Conservation (phyloP, 1,140 invertebrate genomes). For the Alviniconcha marisindica region DNA sequence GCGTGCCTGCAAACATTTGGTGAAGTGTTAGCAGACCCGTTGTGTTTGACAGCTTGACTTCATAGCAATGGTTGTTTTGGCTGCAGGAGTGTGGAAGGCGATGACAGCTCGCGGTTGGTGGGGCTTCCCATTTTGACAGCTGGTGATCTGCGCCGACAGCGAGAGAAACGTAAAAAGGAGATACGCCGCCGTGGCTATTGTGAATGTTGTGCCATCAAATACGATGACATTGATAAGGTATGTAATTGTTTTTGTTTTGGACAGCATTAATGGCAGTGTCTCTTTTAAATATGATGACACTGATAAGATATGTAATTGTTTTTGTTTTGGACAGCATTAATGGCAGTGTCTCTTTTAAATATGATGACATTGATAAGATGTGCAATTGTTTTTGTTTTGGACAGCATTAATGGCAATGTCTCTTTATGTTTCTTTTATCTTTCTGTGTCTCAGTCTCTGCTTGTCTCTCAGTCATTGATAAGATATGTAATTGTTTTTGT, state of each 20-base stretch:
- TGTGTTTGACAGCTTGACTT: no score
- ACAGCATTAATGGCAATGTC: neutral
- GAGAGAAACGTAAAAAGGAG: conserved; percentile 44
- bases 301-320: neutral
- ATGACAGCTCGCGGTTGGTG: conserved; percentile 42
- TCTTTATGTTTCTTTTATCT: neutral
- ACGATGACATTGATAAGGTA: conserved; percentile 67
- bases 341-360: neutral
- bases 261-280: no score
- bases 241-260: neutral
- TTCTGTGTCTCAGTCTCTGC: neutral
- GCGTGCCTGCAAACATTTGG: no score
- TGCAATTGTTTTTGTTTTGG: neutral
- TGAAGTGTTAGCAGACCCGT: no score
- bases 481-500: neutral
- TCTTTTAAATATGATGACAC: neutral
- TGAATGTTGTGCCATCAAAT: conserved; percentile 69
- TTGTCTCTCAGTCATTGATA: no score
- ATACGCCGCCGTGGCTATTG: conserved; percentile 67
- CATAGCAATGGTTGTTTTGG: no score
- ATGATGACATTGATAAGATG: neutral
- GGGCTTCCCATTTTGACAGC: conserved; percentile 60
- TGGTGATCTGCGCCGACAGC: conserved; percentile 56
- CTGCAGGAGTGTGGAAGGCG: conserved; percentile 10
- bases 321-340: no score